These are phyloP conservation scores for Hemitrygon akajei DNA, from an alignment of 2,797 vertebrate species.

Conservation along the genomic window DNA sequence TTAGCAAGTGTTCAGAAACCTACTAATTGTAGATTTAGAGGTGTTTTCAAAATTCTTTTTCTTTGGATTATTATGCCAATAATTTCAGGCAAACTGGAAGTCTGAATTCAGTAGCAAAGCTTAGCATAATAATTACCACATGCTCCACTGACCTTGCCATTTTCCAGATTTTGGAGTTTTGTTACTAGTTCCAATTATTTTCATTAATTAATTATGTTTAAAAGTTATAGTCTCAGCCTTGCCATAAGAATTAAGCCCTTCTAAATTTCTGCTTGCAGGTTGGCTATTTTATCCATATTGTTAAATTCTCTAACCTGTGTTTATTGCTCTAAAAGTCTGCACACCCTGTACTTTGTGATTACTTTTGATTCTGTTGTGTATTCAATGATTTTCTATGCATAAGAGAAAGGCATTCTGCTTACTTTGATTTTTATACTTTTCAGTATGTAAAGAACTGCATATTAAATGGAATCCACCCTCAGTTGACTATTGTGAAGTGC, in stretches of 20 bases:
- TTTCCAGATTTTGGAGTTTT: background rate
- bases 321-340: background rate
- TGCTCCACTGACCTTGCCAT: too few relatives aligned
- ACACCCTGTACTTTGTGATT: background rate
- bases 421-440: conserved; percentile 38
- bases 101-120: background rate
- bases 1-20: background rate
- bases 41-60: background rate
- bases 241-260: background rate
- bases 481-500: conserved; percentile 81
- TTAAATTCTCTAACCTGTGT: background rate
- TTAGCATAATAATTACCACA: background rate
- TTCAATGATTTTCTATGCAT: background rate
- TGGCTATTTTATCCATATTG: background rate
- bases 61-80: background rate
- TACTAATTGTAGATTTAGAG: background rate
- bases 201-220: background rate
- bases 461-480: conserved; percentile 73
- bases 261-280: background rate
- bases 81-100: background rate
- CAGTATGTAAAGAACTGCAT: conserved; percentile 85
- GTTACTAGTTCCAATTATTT: background rate
- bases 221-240: background rate
- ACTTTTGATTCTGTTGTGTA: background rate
- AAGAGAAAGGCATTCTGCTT: background rate